Evolutionary conservation across 2,888 invertebrate genomes (phyloP).

Genomic region (Andrena bucephala): DNA sequence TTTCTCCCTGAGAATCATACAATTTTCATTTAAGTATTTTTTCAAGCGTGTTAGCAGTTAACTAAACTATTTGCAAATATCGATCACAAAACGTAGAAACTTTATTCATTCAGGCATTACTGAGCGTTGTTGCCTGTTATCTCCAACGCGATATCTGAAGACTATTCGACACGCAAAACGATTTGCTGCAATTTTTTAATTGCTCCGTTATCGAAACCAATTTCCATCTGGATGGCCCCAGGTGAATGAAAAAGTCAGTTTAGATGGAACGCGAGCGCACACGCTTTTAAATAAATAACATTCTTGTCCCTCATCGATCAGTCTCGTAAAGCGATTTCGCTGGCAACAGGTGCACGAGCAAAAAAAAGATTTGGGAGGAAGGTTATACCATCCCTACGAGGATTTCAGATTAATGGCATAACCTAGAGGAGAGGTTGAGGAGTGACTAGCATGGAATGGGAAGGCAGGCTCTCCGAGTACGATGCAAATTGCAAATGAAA

Average conservation of each 20-base stretch:
- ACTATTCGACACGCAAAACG: not conserved
- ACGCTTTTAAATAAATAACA: conserved; percentile 68
- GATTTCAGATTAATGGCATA: conserved; percentile 69
- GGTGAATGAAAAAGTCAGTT: conserved; percentile 19
- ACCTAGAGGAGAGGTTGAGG: conserved; percentile 48
- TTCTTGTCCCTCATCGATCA: conserved; percentile 59
- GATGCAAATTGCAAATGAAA: conserved; percentile 61
- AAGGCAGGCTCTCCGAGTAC: conserved; percentile 24
- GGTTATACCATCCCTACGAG: conserved; percentile 62
- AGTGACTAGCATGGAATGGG: conserved; percentile 42
- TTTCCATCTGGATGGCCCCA: not conserved
- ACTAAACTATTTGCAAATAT: too few species aligned
- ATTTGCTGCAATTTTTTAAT: conserved; percentile 15
- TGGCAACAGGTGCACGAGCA: conserved; percentile 75
- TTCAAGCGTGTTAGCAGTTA: too few species aligned
- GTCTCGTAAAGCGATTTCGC: conserved; percentile 57
- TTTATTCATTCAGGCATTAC: too few species aligned
- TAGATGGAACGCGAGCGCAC: conserved; percentile 1
- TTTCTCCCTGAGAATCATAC: too few species aligned
- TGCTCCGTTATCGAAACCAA: conserved; percentile 9
- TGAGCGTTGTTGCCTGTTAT: not conserved
- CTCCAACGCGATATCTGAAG: not conserved
- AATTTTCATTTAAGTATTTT: too few species aligned
- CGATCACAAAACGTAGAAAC: too few species aligned
- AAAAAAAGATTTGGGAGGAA: conserved; percentile 21